Percentiles rank a stretch among this genome's conserved stretches.
These are phyloP conservation scores for Strix occidentalis DNA, from an alignment of 2,797 vertebrate species.

Conservation along the genomic window DNA sequence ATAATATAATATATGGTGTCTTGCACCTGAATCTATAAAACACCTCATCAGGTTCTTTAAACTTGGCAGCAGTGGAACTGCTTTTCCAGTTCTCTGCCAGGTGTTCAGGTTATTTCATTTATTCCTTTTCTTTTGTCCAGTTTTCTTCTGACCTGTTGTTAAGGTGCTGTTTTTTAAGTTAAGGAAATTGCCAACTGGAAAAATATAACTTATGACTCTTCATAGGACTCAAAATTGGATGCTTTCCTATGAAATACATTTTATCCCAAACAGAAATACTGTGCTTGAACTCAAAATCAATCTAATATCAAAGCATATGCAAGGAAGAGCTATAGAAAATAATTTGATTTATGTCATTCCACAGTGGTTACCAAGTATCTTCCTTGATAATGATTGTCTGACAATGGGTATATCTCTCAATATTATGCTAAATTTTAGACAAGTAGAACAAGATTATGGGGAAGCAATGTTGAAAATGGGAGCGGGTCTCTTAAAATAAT, in stretches of 20 bases:
- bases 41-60: background rate
- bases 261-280: background rate
- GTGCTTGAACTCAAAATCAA: background rate
- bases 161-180: background rate
- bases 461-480: background rate
- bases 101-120: background rate
- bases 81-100: background rate
- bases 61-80: background rate
- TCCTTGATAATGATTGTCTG: background rate
- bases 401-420: background rate
- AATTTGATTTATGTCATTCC: background rate
- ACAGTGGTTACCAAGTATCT: background rate
- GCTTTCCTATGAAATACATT: background rate
- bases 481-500: background rate
- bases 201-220: background rate
- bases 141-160: background rate
- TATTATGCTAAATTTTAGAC: background rate
- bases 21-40: background rate
- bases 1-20: background rate
- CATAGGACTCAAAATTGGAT: background rate
- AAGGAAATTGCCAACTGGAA: background rate
- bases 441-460: background rate
- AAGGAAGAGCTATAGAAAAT: background rate
- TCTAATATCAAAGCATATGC: background rate
- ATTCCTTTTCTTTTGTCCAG: background rate